Evolutionary conservation across 2,797 vertebrate genomes (phyloP).

Genomic region (Rhincodon typus): DNA sequence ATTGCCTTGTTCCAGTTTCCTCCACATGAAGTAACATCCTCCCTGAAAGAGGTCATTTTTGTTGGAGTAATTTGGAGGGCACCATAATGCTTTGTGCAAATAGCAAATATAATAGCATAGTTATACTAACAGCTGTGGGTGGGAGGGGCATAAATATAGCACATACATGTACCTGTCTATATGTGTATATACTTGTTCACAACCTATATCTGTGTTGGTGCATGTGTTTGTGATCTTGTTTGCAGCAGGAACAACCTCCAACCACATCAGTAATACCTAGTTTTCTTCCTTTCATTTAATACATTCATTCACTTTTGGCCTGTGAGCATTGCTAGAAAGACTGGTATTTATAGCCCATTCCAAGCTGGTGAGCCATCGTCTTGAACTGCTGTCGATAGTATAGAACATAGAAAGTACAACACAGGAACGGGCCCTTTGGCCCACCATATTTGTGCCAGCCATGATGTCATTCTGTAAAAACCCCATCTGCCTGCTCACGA

Average conservation of each 20-base stretch:
- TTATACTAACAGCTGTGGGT: background rate
- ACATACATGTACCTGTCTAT: background rate
- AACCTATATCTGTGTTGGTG: no score
- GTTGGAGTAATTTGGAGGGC: background rate
- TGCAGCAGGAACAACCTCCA: background rate
- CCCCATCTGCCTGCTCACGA: no score
- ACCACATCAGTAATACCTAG: background rate
- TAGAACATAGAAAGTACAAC: no score
- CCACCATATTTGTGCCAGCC: no score
- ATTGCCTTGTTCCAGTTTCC: no score
- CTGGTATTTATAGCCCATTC: background rate
- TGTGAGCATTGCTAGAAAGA: background rate
- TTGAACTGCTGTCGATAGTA: background rate
- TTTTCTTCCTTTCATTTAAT: background rate
- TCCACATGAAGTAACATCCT: background rate
- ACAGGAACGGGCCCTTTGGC: no score
- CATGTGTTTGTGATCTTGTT: background rate
- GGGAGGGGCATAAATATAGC: background rate
- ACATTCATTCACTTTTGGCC: background rate
- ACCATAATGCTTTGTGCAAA: background rate
- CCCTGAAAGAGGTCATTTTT: background rate
- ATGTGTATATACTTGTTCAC: background rate
- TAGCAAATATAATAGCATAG: background rate
- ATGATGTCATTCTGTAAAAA: no score
- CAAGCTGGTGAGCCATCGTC: background rate